Evolutionary conservation across 2,113 vertebrate species (phyloP).

Genomic region (Leptodactylus fuscus): DNA sequence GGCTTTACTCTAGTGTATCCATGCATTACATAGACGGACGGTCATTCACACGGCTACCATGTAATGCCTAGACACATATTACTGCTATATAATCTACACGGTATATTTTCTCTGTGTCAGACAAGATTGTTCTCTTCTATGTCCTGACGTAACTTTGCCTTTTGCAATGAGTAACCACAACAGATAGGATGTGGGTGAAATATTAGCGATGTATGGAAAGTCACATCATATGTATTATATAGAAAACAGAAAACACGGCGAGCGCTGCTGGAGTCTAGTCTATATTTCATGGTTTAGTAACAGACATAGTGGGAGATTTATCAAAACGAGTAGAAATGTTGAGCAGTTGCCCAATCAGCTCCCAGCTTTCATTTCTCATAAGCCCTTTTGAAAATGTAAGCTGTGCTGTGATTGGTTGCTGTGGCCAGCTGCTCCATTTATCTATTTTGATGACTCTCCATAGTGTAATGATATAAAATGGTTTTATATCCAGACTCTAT

Average conservation of each 20-base stretch:
- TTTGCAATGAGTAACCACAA: background rate
- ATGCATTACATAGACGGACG: background rate
- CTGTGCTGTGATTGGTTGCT: background rate
- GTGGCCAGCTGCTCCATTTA: background rate
- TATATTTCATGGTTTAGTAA: background rate
- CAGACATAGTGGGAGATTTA: background rate
- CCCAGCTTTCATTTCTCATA: background rate
- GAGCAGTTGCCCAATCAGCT: background rate
- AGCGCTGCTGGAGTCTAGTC: background rate
- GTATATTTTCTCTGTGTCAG: no score
- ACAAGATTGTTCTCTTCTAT: background rate
- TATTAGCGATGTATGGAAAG: slow-evolving; percentile 14
- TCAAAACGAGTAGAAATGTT: background rate
- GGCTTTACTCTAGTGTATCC: no score
- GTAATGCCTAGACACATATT: background rate
- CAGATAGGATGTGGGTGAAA: slow-evolving; percentile 3
- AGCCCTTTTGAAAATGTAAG: background rate
- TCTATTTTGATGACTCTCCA: no score
- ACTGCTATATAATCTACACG: background rate
- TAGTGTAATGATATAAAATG: no score
- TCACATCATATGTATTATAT: background rate
- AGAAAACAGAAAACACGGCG: background rate
- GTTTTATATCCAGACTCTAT: no score
- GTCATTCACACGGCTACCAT: no score
- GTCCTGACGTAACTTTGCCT: background rate